Conservation (phyloP, 1,140 invertebrate genomes). For the Chlorops oryzae region DNA sequence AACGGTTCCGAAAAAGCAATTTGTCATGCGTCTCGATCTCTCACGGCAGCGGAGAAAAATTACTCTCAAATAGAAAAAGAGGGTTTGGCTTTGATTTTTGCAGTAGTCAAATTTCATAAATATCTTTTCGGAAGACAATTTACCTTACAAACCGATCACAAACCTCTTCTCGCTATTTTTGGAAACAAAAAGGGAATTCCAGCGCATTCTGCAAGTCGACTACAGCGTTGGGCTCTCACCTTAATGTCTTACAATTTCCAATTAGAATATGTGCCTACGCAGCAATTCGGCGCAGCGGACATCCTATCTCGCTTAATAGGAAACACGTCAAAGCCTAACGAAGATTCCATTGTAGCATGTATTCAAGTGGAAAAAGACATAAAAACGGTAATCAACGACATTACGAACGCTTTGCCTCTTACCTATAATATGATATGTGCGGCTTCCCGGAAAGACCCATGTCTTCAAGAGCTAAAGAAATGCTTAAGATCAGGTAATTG, state of each 20-base stretch:
- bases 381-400: no score
- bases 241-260: background rate
- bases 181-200: slow-evolving; percentile 7
- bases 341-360: background rate
- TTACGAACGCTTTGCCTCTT: no score
- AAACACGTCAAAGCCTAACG: background rate
- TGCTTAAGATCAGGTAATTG: no score
- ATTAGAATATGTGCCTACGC: background rate
- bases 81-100: slow-evolving; percentile 47
- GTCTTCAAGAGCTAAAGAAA: no score
- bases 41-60: slow-evolving; percentile 41
- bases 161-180: slow-evolving; percentile 7
- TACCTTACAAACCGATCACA: slow-evolving; percentile 19
- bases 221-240: background rate
- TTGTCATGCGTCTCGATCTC: slow-evolving; percentile 31
- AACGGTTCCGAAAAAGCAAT: no score
- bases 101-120: slow-evolving; percentile 39
- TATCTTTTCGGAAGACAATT: slow-evolving; percentile 38
- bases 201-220: slow-evolving; percentile 6
- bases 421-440: no score
- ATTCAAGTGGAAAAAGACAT: background rate
- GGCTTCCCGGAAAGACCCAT: no score
- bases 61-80: slow-evolving; percentile 50
- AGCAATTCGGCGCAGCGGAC: background rate
- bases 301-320: background rate